Base-by-base conservation (phyloP, 2,888 invertebrate genomes). In the Parnassius orleans region DNA sequence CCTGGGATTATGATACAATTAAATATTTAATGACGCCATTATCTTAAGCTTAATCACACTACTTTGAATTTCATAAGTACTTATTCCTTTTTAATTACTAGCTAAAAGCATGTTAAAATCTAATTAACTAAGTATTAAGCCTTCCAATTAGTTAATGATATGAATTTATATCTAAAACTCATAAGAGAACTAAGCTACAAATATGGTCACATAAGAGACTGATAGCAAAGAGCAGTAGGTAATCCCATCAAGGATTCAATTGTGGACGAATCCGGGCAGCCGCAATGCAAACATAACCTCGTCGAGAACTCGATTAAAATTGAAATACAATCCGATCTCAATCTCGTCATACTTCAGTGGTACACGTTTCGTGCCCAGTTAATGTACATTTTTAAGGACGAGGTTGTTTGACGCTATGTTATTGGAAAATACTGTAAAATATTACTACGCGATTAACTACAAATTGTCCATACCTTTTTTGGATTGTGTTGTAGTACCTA, bases 221-320 rank as follows among this genome's bases (percentile, higher is more conserved):
- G 76, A 78, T 80, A 77, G 70, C 77, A 80, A 76, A 81, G 81
- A 79, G 75, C 71, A 65, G 64, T 67, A 61, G 68, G 69, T 76
- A 77, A 81, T 79, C 69, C 69, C 68, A 79, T 80, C 76, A 76
- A 73, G 68, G 57, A 72, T 71, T 65, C 74, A 71, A 77, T 78
- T 76, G 75, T 72, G 70, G 68, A 65, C 65, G 67, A 69, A 71
- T 64, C 68, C 65, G 60, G 72, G 72, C 71, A 69, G 70, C 68
- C 66, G 73, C 77, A 74, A 77, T 79, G 78, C 78, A 77, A 78
- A 74, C 79, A 74, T 80, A 80, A 84, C 80, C 75, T 74, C 68
- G 66, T 64, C 64, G 68, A 67, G 66, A 77, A 82, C 77, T 83
- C 77, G 74, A 84, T 84, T 83, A 78, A 78, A 81, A 72, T 82